phyloP scores from a whole-genome alignment of 1,140 invertebrate genomes.

The Mesaphorura yosii region DNA sequence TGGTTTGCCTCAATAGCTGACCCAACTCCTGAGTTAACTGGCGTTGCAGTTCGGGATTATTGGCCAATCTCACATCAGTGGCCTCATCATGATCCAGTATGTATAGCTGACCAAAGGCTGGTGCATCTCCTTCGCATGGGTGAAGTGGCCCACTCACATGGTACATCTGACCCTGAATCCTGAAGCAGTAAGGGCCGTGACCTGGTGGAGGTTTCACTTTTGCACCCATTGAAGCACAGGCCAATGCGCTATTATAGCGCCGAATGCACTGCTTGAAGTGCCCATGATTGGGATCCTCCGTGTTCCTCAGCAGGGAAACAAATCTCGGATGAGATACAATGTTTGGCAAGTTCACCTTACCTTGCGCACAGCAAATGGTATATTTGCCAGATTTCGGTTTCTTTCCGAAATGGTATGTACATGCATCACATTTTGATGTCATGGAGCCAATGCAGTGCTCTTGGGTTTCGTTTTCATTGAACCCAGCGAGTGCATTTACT shows the following conservation, averaged over 20 bases:
- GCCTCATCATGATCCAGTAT: slow-evolving; percentile 12
- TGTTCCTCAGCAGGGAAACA: too few species aligned
- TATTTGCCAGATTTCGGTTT: not conserved
- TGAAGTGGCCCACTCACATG: slow-evolving; percentile 22
- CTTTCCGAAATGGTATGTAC: too few species aligned
- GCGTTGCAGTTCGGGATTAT: slow-evolving; percentile 7
- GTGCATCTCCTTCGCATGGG: not conserved
- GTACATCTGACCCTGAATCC: slow-evolving; percentile 35
- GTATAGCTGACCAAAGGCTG: slow-evolving; percentile 32
- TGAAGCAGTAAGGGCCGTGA: slow-evolving; percentile 30
- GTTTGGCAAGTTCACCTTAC: too few species aligned
- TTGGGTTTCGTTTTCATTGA: too few species aligned
- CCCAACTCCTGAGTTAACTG: slow-evolving; percentile 1
- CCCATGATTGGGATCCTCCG: slow-evolving; percentile 6
- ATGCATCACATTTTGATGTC: too few species aligned
- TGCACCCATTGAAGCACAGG: slow-evolving; percentile 33
- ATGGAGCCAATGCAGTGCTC: too few species aligned
- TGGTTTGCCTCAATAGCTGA: not conserved
- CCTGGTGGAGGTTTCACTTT: slow-evolving; percentile 3
- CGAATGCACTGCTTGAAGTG: slow-evolving; percentile 32
- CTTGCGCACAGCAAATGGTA: slow-evolving; percentile 31
- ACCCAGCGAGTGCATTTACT: too few species aligned
- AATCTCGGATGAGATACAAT: too few species aligned
- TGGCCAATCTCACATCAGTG: slow-evolving; percentile 1
- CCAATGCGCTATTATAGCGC: slow-evolving; percentile 32